A percentile compares a stretch with the other conserved stretches of the same genome.
Evolutionary conservation across 2,113 vertebrate species (phyloP).

Genomic region (Podarcis raffonei): DNA sequence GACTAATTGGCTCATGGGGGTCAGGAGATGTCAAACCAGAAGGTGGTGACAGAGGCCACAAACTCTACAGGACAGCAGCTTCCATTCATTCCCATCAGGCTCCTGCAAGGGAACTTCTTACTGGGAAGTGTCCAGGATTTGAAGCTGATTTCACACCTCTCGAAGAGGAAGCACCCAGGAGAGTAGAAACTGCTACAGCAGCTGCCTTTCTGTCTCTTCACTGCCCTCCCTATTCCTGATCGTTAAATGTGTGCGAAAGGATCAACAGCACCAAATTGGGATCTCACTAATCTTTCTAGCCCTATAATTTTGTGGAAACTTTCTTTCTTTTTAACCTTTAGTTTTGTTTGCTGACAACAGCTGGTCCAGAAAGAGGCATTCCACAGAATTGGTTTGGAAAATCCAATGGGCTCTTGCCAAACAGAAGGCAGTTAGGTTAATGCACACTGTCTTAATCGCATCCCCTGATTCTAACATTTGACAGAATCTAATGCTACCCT

Average conservation of each 20-base stretch:
- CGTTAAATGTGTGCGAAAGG: neutral
- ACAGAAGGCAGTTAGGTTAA: neutral
- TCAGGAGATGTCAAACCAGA: neutral
- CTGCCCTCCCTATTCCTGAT: no score
- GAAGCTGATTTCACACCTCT: neutral
- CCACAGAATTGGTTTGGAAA: neutral
- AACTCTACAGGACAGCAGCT: neutral
- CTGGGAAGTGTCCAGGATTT: neutral
- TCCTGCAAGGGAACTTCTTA: neutral
- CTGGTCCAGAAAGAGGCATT: neutral
- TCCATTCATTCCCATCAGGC: neutral
- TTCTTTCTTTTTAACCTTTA: neutral
- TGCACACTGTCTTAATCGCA: neutral
- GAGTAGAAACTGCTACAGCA: neutral
- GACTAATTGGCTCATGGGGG: neutral
- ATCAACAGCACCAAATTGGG: neutral
- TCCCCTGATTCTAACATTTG: neutral
- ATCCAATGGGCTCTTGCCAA: neutral
- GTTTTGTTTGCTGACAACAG: neutral
- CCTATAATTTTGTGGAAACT: neutral
- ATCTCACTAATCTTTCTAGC: neutral
- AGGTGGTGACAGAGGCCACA: neutral
- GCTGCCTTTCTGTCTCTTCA: no score
- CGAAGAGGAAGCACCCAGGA: neutral
- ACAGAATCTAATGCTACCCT: neutral